A percentile compares a stretch with the other conserved stretches of the same genome.
These are phyloP conservation scores for Drosophila subquinaria DNA, from an alignment of 2,888 invertebrate species.

Conservation along the genomic window DNA sequence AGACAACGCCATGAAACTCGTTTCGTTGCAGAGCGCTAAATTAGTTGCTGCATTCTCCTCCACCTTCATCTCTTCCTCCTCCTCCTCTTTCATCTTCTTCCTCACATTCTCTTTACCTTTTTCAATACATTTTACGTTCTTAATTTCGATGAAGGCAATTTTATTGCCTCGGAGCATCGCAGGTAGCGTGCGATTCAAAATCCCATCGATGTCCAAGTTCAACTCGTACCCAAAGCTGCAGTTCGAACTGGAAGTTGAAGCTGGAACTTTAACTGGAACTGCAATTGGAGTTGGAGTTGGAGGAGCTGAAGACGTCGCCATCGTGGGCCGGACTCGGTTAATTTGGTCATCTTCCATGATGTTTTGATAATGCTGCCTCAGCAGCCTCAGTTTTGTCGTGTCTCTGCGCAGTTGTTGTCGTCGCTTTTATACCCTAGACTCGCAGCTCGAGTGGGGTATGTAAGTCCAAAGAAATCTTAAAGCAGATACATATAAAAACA, in stretches of 20 bases:
- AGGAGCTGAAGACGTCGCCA: slow-evolving; percentile 18
- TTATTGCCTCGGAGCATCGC: slow-evolving; percentile 65
- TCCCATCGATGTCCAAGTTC: slow-evolving; percentile 26
- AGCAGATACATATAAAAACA: no score
- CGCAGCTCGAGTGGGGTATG: not conserved
- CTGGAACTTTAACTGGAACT: not conserved
- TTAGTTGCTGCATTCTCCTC: slow-evolving; percentile 63
- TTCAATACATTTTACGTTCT: slow-evolving; percentile 79
- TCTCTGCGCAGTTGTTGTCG: slow-evolving; percentile 30
- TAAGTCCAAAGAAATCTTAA: not conserved
- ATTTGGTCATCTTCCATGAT: slow-evolving; percentile 83
- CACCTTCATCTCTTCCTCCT: not conserved
- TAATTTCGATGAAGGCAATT: slow-evolving; percentile 80
- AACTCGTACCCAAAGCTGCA: not conserved
- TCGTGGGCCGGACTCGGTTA: slow-evolving; percentile 61
- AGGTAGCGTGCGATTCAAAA: slow-evolving; percentile 67
- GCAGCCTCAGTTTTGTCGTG: slow-evolving; percentile 40
- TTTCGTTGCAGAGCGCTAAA: slow-evolving; percentile 77
- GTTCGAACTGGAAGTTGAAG: slow-evolving; percentile 4
- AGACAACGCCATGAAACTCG: slow-evolving; percentile 63
- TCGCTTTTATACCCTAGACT: slow-evolving; percentile 35
- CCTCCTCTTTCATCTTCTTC: not conserved
- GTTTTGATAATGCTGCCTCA: slow-evolving; percentile 79
- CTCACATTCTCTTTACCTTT: slow-evolving; percentile 17
- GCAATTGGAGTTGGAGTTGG: not conserved